A percentile compares a stretch with the other conserved stretches of the same genome.
Evolutionary conservation across 2,888 invertebrate species (phyloP).

Genomic region (Amblyjoppa fuscipennis): DNA sequence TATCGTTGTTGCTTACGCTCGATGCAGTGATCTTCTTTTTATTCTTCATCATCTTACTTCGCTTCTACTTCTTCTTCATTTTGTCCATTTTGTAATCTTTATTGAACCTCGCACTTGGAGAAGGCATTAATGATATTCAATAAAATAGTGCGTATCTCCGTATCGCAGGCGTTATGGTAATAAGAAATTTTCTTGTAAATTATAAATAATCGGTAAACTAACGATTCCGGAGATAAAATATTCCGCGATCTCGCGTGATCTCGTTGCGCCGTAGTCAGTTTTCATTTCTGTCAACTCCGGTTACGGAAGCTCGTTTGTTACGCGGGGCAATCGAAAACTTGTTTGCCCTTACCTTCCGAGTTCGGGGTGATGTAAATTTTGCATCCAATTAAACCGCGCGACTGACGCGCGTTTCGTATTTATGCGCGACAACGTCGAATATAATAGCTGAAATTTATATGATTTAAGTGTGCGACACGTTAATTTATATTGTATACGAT

Average conservation of each 20-base stretch:
- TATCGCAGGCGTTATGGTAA: slow-evolving; percentile 33
- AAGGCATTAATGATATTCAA: slow-evolving; percentile 27
- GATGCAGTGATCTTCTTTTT: background rate
- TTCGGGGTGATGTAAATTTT: background rate
- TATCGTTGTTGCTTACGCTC: slow-evolving; percentile 13
- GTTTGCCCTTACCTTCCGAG: background rate
- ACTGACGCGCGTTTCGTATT: background rate
- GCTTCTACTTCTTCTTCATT: background rate
- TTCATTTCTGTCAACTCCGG: slow-evolving; percentile 16
- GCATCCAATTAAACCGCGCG: slow-evolving; percentile 6
- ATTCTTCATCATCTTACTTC: background rate
- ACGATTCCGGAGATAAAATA: background rate
- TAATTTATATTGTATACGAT: background rate
- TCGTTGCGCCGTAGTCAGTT: slow-evolving; percentile 1
- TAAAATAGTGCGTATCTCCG: background rate
- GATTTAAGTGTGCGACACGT: background rate
- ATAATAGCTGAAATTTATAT: background rate
- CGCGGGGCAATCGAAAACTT: background rate
- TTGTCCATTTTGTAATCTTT: slow-evolving; percentile 11
- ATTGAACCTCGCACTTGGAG: background rate
- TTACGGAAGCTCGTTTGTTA: background rate
- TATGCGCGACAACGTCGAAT: background rate
- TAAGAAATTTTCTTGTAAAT: slow-evolving; percentile 23
- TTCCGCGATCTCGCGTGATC: background rate
- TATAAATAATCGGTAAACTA: slow-evolving; percentile 5